Conservation (phyloP, 1,140 invertebrate genomes). For the Diprion similis region DNA sequence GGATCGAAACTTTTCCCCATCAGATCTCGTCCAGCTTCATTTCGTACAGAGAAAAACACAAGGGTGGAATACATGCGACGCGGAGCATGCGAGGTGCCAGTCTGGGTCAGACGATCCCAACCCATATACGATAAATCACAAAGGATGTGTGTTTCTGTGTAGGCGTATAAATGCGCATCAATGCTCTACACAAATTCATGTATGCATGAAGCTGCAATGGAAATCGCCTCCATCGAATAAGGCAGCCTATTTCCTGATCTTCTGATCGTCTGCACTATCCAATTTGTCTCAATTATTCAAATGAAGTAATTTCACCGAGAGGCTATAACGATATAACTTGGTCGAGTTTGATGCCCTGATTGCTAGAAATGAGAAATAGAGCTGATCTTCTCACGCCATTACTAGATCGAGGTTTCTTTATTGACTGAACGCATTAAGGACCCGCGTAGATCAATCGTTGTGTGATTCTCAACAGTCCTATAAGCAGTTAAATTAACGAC, state of each 20-base stretch:
- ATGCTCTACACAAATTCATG: background rate
- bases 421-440: background rate
- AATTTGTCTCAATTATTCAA: slow-evolving; percentile 8
- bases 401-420: background rate
- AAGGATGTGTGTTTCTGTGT: background rate
- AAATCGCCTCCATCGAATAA: background rate
- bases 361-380: background rate
- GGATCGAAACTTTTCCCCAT: background rate
- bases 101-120: background rate
- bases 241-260: background rate
- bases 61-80: background rate
- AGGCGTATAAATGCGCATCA: background rate
- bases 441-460: too few relatives aligned
- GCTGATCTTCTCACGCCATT: background rate
- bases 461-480: too few relatives aligned
- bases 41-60: background rate
- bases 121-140: background rate
- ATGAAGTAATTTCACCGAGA: slow-evolving; percentile 3
- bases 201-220: background rate
- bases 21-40: background rate
- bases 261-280: background rate
- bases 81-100: background rate
- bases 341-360: background rate
- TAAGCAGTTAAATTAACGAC: too few relatives aligned
- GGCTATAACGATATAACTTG: background rate